Evolutionary conservation across 2,113 vertebrate genomes (phyloP), one percentile per base, ranked within the genome.

Genomic region (Tinamus guttatus): DNA sequence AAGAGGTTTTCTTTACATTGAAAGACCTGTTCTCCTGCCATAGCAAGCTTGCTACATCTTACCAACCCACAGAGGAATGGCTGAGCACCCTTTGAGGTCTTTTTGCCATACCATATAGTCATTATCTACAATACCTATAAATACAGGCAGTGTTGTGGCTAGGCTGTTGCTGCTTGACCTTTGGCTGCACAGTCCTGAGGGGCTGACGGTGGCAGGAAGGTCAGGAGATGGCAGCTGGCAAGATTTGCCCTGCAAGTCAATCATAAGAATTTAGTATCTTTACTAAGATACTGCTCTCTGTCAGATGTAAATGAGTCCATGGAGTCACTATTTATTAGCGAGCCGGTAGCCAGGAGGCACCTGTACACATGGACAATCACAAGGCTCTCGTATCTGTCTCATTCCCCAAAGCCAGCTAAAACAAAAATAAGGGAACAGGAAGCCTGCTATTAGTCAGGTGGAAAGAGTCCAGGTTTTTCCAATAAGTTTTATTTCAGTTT

Each of bases 101-200:
- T n/a, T 70, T 45, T 73, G 49, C 67, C 56, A 65, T 74, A 18
- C 34, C 45, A 60, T 52, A 22, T 83, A 89, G 83, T 95, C 59
- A 93, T 52, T 24, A 81, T 40, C 65, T 84, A 30, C 56, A 54
- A 20, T 83, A 54, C 36, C 68, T 94, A 71, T 81, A 91, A 95
- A 84, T 90, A 71, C 12, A 74, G 54, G n/a, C 49, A 70, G 3
- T 28, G 17, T 52, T 78, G 65, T 69, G 85, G 51, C 69, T 21
- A 38, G 32, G 34, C 64, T 71, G 41, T 63, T 90, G 56, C 47
- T 83, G 1, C 75, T 77, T 36, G n/a, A 58, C 30, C 54, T 77
- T 64, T 60, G 41, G 65, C 25, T 47, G 56, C 20, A 38, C 32
- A 63, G 17, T 47, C 91, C 34, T 12, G 21, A 27, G 47, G 24